Percentiles rank a stretch among this genome's conserved stretches.
Evolutionary conservation across 2,888 invertebrate genomes (phyloP).

Genomic region (Teleogryllus oceanicus): DNA sequence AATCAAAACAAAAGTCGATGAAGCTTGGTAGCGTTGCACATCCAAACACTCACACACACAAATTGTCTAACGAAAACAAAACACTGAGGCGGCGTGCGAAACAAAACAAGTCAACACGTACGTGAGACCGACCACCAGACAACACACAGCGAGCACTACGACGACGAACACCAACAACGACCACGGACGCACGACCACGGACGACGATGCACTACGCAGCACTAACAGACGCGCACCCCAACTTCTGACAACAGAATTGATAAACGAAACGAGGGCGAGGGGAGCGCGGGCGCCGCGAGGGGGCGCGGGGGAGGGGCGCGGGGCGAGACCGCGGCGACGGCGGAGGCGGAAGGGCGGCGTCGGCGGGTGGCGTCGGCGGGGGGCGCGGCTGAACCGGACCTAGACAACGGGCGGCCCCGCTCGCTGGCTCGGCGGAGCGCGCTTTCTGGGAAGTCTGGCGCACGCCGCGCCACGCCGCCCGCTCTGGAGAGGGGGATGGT

Average conservation of each 20-base stretch:
- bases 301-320: background rate
- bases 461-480: background rate
- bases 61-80: background rate
- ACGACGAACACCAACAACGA: constrained; percentile 24
- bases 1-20: background rate
- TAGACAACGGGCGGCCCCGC: constrained; percentile 4
- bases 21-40: background rate
- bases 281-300: background rate
- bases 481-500: background rate
- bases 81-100: background rate
- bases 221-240: constrained; percentile 27
- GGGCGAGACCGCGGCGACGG: background rate
- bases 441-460: background rate
- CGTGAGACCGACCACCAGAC: constrained; percentile 24
- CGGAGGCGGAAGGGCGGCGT: background rate
- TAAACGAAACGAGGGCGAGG: constrained; percentile 22
- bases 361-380: background rate
- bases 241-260: constrained; percentile 27
- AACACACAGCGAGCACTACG: constrained; percentile 22
- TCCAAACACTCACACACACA: background rate
- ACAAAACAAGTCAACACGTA: constrained; percentile 4
- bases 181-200: constrained; percentile 29
- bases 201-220: constrained; percentile 24
- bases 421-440: constrained; percentile 2
- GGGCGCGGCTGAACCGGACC: background rate